Conservation (phyloP, 2,888 invertebrate genomes). For the Morinoia aosen region DNA sequence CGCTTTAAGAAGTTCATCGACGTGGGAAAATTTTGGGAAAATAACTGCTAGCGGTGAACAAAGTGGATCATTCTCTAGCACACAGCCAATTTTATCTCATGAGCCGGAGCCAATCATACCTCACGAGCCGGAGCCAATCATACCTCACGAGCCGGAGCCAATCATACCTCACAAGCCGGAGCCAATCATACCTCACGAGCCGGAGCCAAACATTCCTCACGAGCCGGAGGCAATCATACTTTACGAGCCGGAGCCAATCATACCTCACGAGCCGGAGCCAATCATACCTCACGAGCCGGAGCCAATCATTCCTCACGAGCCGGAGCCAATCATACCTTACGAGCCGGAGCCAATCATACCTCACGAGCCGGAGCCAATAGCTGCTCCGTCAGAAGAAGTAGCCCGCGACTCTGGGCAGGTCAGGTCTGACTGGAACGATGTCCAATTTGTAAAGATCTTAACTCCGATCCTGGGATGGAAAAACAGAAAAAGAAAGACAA, state of each 20-base stretch:
- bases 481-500: neutral
- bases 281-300: too few relatives aligned
- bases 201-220: neutral
- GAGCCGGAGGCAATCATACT: neutral
- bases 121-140: neutral
- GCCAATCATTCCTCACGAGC: too few relatives aligned
- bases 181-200: neutral
- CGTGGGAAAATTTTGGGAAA: neutral
- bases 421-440: slow-evolving; percentile 21
- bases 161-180: neutral
- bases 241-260: neutral
- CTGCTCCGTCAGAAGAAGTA: neutral
- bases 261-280: neutral
- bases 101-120: neutral
- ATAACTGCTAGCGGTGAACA: neutral
- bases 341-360: neutral
- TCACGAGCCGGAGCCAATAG: neutral
- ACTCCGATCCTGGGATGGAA: neutral
- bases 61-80: neutral
- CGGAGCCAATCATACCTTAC: too few relatives aligned
- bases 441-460: slow-evolving; percentile 6
- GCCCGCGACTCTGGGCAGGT: neutral
- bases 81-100: neutral
- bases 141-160: neutral
- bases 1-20: neutral